Conservation (phyloP, 2,113 vertebrate species). For the Microcebus griseorufus region DNA sequence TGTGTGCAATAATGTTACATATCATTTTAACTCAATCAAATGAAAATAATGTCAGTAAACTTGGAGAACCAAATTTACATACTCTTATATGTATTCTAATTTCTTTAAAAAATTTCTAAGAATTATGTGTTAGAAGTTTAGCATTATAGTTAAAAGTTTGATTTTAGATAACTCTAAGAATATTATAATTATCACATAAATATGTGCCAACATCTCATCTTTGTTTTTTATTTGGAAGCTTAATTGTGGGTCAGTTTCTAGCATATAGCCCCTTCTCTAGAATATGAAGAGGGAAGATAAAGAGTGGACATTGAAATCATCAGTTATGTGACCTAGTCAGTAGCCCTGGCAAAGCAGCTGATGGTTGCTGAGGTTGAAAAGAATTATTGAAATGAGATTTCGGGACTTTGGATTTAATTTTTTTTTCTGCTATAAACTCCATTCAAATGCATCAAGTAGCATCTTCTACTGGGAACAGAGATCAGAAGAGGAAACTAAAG, state of each 20-base stretch:
- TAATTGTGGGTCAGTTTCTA: not conserved
- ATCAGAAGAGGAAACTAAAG: not conserved
- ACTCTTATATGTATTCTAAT: not conserved
- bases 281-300: not conserved
- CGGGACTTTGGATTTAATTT: not conserved
- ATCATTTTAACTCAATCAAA: constrained; percentile 29
- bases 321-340: not conserved
- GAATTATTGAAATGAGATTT: not conserved
- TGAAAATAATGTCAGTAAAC: constrained; percentile 50
- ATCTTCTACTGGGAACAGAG: not conserved
- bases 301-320: not conserved
- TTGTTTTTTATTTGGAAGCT: not conserved
- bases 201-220: not conserved
- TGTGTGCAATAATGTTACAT: not conserved
- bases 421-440: not conserved
- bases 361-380: not conserved
- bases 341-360: not conserved
- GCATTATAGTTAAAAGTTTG: not conserved
- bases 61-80: not conserved
- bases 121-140: constrained; percentile 24
- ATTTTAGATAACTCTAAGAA: constrained; percentile 43
- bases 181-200: not conserved
- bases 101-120: constrained; percentile 4
- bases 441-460: not conserved
- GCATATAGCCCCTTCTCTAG: not conserved